phyloP scores from a whole-genome alignment of 2,113 vertebrate genomes.

The Oceanodroma tethys region DNA sequence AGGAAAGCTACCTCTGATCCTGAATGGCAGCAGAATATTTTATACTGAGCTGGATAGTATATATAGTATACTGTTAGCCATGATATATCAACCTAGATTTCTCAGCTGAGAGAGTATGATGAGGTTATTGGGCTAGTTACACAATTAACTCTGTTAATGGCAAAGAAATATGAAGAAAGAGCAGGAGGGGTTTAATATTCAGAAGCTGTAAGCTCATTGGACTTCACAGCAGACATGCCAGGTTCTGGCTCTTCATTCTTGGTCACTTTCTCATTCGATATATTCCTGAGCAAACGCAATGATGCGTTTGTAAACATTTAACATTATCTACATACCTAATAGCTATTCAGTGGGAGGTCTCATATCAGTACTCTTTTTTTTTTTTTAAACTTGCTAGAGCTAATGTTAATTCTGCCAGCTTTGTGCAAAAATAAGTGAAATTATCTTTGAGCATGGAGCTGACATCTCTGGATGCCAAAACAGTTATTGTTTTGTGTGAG shows the following conservation, averaged over 20 bases:
- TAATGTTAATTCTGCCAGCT: not conserved
- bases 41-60: not conserved
- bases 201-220: not conserved
- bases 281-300: not conserved
- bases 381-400: not conserved
- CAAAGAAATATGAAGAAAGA: not conserved
- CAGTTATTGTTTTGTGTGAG: constrained; percentile 21
- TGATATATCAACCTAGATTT: not conserved
- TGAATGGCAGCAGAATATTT: not conserved
- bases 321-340: not conserved
- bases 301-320: not conserved
- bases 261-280: not conserved
- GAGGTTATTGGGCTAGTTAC: not conserved
- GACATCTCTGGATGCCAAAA: constrained; percentile 8
- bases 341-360: not conserved
- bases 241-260: not conserved
- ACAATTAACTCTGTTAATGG: not conserved
- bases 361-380: not conserved
- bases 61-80: not conserved
- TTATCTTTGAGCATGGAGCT: not conserved
- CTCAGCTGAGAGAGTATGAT: not conserved
- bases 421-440: constrained; percentile 24
- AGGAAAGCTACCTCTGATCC: not conserved
- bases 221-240: not conserved
- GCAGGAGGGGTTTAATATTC: not conserved